phyloP scores from a whole-genome alignment of 2,797 vertebrate genomes.

The Oophaga sylvatica region DNA sequence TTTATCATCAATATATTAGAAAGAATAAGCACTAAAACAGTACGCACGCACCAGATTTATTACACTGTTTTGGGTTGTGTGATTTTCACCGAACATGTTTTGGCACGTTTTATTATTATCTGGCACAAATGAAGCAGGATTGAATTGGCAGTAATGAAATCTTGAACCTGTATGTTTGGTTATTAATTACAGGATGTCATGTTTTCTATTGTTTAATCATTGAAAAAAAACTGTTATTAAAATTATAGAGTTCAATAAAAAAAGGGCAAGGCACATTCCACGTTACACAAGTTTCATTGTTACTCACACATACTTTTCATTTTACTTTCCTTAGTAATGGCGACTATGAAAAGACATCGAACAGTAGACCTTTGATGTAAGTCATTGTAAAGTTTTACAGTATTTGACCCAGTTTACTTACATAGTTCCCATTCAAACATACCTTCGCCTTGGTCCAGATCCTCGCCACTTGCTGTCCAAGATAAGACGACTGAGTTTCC shows the following conservation, averaged over 20 bases:
- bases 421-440: conserved; percentile 18
- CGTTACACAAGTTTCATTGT: neutral
- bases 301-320: neutral
- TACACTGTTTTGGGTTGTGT: too few species aligned
- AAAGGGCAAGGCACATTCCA: neutral
- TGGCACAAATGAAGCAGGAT: too few species aligned
- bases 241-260: neutral
- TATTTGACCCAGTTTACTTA: neutral
- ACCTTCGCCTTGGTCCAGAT: conserved; percentile 72
- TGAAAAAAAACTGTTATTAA: neutral
- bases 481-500: conserved; percentile 65
- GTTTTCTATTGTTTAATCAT: neutral
- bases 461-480: conserved; percentile 73
- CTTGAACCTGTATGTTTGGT: neutral
- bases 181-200: neutral
- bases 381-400: neutral
- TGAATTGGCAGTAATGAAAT: too few species aligned
- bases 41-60: too few species aligned
- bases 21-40: too few species aligned
- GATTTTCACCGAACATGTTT: too few species aligned
- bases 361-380: neutral
- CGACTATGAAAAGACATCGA: neutral
- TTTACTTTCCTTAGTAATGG: neutral
- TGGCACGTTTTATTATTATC: too few species aligned
- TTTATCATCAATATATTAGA: too few species aligned